Percentiles rank a stretch among this genome's conserved stretches.
These are phyloP conservation scores for Diloba caeruleocephala DNA, from an alignment of 2,888 invertebrate species.

Conservation along the genomic window DNA sequence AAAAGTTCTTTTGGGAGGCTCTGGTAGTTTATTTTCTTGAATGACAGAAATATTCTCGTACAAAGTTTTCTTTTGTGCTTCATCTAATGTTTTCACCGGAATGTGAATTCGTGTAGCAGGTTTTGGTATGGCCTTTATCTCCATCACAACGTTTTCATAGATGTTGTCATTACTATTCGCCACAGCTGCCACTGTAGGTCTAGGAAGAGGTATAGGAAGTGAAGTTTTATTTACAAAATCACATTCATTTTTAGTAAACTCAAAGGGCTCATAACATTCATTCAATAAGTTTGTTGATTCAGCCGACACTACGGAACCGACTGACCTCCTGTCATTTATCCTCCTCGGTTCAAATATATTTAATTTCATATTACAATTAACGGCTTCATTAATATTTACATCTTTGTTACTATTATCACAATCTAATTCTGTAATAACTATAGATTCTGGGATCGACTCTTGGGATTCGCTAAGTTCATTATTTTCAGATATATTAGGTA, in stretches of 20 bases:
- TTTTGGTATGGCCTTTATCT: conserved; percentile 68
- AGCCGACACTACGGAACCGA: conserved; percentile 64
- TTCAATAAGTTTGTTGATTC: conserved; percentile 77
- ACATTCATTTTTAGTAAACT: conserved; percentile 62
- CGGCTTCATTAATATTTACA: conserved; percentile 64
- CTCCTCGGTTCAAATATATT: conserved; percentile 79
- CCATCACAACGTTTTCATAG: conserved; percentile 76
- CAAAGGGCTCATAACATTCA: conserved; percentile 83
- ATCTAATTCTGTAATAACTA: conserved; percentile 64
- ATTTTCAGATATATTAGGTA: conserved; percentile 85
- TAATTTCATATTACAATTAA: conserved; percentile 68
- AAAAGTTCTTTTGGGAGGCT: conserved; percentile 71
- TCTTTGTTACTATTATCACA: conserved; percentile 58
- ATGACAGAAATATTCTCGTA: conserved; percentile 78
- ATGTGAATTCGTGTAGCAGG: conserved; percentile 79
- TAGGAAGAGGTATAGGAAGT: conserved; percentile 75
- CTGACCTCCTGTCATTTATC: conserved; percentile 57
- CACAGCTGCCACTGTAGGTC: conserved; percentile 56
- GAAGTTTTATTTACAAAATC: conserved; percentile 44
- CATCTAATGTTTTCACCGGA: conserved; percentile 66
- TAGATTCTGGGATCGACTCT: conserved; percentile 71
- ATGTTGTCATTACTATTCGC: conserved; percentile 62
- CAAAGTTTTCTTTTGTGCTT: conserved; percentile 63
- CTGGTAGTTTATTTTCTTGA: conserved; percentile 65
- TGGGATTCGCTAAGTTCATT: conserved; percentile 78